Evolutionary conservation across 2,888 invertebrate genomes (phyloP).

Genomic region (Ennomos fuscantarius): DNA sequence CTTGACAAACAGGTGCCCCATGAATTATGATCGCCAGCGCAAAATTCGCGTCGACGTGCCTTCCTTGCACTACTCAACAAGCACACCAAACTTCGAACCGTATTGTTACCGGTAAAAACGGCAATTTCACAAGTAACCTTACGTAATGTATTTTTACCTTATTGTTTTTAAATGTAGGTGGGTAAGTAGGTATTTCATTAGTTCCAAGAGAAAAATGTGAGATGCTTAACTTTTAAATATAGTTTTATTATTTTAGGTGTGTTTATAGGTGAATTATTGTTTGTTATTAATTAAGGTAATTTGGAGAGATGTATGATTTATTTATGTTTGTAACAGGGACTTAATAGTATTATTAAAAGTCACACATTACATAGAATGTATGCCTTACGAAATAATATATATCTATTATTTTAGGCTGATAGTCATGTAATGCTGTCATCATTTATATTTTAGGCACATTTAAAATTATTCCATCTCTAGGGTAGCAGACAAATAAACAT

Average conservation of each 20-base stretch:
- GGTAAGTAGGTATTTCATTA: not conserved
- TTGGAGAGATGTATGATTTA: constrained; percentile 33
- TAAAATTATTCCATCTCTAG: constrained; percentile 28
- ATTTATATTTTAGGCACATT: not conserved
- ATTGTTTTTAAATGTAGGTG: too few relatives aligned
- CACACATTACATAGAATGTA: not conserved
- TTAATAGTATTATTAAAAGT: constrained; percentile 27
- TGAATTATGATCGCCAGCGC: too few relatives aligned
- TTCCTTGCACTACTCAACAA: too few relatives aligned
- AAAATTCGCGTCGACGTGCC: too few relatives aligned
- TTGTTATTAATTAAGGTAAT: constrained; percentile 46
- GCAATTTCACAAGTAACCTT: too few relatives aligned
- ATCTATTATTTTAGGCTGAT: too few relatives aligned
- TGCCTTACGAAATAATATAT: too few relatives aligned
- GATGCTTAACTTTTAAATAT: constrained; percentile 47
- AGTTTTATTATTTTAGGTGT: constrained; percentile 51
- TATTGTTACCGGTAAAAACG: too few relatives aligned
- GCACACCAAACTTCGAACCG: too few relatives aligned
- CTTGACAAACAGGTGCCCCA: too few relatives aligned
- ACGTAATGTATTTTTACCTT: too few relatives aligned
- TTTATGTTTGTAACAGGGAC: constrained; percentile 39
- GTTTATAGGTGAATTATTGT: constrained; percentile 46
- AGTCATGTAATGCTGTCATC: too few relatives aligned
- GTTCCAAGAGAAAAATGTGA: constrained; percentile 42
- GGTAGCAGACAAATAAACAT: constrained; percentile 22